Evolutionary conservation across 2,113 vertebrate species (phyloP), one percentile per base, ranked within the genome.

Genomic region (Puffinus mauretanicus): DNA sequence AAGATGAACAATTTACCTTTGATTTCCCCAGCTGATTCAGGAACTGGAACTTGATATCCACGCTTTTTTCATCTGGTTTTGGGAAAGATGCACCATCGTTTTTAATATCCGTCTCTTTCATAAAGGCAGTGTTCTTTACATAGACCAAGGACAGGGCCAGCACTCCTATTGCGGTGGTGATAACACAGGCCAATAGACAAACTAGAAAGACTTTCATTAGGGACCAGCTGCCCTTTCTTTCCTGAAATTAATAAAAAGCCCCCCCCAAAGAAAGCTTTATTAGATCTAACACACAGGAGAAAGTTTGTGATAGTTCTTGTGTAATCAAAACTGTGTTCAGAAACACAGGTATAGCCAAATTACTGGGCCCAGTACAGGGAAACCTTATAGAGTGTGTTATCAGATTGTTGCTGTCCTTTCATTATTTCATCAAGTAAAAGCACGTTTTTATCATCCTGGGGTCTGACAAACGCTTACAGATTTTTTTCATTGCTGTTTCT

Each of bases 11-110:
- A 27, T 47, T 89, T 97, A 98, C 98, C 97, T 98, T 97, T 26
- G 98, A 97, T 61, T 97, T 97, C 42, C 78, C 30, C 71, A 98
- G 96, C 9, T 94, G 97, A 61, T 97, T 96, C 57, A 98, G 87
- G 97, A 98, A 98, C 75, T 95, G 95, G 82, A 94, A 98, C 75
- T 93, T 97, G 29, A 86, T 24, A 8, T 98, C 97, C 46, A 96
- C 77, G 2, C 22, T 32, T 18, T 57, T 91, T 29, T 79, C 79
- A 7, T 20, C 49, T 7, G 67, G 49, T 38, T 62, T 40, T 1
- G 21, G 29, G 70, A 61, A n/a, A 21, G 51, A 5, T 3, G 36
- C 9, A 16, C 47, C 75, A 0, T 22, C 18, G 1, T 47, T 65
- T 57, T 24, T 13, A 11, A 7, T 3, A 6, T 16, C 25, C 8